Evolutionary conservation across 2,888 invertebrate species (phyloP).

Genomic region (Cybosia mesomella): DNA sequence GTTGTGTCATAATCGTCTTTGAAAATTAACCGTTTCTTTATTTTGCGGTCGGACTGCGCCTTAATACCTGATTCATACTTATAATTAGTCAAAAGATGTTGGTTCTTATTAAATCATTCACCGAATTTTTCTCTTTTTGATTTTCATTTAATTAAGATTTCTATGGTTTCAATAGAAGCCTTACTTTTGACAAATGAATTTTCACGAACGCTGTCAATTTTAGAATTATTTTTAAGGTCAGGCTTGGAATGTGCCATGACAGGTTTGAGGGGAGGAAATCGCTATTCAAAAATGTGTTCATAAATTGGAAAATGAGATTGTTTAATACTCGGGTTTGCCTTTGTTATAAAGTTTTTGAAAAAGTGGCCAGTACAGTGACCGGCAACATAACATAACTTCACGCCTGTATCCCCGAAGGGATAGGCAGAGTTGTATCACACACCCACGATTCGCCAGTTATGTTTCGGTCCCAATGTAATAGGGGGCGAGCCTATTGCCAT

Average conservation of each 20-base stretch:
- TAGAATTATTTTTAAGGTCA: neutral
- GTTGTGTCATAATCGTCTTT: no score
- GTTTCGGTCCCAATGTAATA: no score
- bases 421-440: no score
- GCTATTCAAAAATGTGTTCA: no score
- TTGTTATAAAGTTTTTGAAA: no score
- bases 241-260: neutral
- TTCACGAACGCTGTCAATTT: neutral
- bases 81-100: neutral
- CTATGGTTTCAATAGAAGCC: neutral
- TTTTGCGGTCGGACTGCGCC: neutral
- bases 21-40: neutral
- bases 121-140: neutral
- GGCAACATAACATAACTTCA: no score
- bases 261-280: neutral
- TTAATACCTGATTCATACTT: neutral
- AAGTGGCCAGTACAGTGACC: no score
- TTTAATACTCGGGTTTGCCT: no score
- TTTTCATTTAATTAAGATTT: neutral
- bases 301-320: no score
- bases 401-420: no score
- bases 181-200: neutral
- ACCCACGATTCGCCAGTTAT: no score
- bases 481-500: no score
- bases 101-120: neutral